Evolutionary conservation across 2,888 invertebrate genomes (phyloP).

Genomic region (Anthoptus insignis): DNA sequence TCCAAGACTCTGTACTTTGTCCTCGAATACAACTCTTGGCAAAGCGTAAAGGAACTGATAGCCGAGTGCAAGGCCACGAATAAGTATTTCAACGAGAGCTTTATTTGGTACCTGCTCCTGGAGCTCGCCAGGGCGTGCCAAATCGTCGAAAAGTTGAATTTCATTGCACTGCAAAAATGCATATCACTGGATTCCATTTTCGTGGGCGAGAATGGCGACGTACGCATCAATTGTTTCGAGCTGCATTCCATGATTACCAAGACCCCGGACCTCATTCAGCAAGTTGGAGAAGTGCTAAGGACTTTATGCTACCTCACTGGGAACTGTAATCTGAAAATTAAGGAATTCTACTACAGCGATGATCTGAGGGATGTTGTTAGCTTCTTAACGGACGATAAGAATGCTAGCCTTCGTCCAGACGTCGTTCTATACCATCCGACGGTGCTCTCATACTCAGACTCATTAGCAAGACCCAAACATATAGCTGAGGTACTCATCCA

Average conservation of each 20-base stretch:
- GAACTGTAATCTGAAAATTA: constrained; percentile 55
- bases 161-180: constrained; percentile 67
- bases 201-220: constrained; percentile 67
- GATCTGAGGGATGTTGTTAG: constrained; percentile 71
- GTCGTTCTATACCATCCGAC: constrained; percentile 81
- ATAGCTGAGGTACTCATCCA: constrained; percentile 66
- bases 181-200: constrained; percentile 66
- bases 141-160: constrained; percentile 61
- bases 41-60: constrained; percentile 69
- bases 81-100: constrained; percentile 70
- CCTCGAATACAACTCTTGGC: constrained; percentile 76
- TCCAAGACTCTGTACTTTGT: constrained; percentile 82
- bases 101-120: constrained; percentile 76
- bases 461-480: constrained; percentile 55
- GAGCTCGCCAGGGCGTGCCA: constrained; percentile 71
- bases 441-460: constrained; percentile 75
- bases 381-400: constrained; percentile 70
- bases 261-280: constrained; percentile 60
- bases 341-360: constrained; percentile 69
- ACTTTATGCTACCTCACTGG: constrained; percentile 59
- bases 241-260: constrained; percentile 49
- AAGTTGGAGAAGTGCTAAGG: constrained; percentile 68
- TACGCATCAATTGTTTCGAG: constrained; percentile 77
- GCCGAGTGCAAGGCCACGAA: constrained; percentile 65
- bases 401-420: constrained; percentile 67